Conservation (phyloP, 2,797 vertebrate genomes). For the Morus bassanus region DNA sequence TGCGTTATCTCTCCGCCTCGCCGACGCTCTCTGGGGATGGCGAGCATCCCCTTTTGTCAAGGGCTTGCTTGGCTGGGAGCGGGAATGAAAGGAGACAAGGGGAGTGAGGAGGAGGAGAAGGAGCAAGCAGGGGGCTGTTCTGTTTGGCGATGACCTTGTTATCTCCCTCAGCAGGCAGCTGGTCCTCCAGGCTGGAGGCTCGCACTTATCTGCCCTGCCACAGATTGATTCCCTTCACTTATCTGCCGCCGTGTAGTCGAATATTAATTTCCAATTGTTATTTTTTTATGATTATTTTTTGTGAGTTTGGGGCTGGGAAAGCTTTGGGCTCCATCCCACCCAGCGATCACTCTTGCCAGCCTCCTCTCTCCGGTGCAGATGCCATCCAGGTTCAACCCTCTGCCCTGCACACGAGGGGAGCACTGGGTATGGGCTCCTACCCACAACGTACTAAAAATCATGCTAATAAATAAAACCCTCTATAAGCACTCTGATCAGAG, state of each 20-base stretch:
- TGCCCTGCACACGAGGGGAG: rapidly evolving
- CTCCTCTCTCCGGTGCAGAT: background rate
- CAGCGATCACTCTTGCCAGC: rapidly evolving
- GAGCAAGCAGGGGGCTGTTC: background rate
- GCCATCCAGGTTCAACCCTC: background rate
- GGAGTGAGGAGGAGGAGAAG: background rate
- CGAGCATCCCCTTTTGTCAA: background rate
- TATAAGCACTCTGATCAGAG: background rate
- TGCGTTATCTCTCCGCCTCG: background rate
- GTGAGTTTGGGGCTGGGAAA: background rate
- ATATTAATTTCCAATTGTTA: slow-evolving; percentile 57
- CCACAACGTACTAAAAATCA: background rate
- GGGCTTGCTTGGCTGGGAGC: background rate
- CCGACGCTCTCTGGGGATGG: background rate
- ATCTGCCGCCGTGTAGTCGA: background rate
- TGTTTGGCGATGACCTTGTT: slow-evolving; percentile 30
- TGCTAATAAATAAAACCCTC: background rate
- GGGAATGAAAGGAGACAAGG: background rate
- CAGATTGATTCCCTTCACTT: slow-evolving; percentile 62
- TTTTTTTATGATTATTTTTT: background rate
- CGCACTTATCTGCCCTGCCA: slow-evolving; percentile 56
- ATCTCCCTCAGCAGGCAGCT: slow-evolving; percentile 66
- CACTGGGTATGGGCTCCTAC: rapidly evolving
- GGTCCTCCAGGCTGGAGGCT: slow-evolving; percentile 21
- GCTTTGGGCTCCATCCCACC: background rate